These are phyloP conservation scores for Aromia moschata DNA, from an alignment of 2,888 invertebrate species.

Conservation along the genomic window DNA sequence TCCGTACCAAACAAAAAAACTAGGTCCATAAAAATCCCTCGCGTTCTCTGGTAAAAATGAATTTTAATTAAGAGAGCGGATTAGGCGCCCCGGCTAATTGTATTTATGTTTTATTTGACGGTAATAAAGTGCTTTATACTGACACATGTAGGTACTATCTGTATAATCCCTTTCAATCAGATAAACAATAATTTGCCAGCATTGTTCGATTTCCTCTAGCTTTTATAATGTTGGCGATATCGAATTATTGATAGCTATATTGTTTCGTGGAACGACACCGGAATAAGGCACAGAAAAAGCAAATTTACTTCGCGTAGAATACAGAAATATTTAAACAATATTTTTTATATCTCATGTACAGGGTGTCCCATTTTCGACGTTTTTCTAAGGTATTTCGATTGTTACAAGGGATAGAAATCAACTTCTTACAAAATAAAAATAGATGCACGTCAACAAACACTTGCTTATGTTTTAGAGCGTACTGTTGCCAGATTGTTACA, in stretches of 20 bases:
- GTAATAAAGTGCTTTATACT: background rate
- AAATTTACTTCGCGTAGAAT: too few species aligned
- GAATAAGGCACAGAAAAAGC: too few species aligned
- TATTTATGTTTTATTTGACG: background rate
- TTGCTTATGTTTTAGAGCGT: too few species aligned
- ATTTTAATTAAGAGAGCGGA: background rate
- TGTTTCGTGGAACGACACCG: background rate
- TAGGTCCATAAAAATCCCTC: background rate
- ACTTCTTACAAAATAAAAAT: too few species aligned
- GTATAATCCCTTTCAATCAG: slow-evolving; percentile 1
- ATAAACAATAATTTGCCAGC: slow-evolving; percentile 1
- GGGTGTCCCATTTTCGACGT: too few species aligned
- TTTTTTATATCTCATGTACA: too few species aligned
- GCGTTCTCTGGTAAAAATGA: background rate
- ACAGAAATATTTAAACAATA: too few species aligned
- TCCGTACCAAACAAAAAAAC: too few species aligned
- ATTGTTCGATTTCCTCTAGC: background rate
- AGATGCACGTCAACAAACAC: too few species aligned
- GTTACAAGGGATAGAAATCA: too few species aligned
- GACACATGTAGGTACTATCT: background rate
- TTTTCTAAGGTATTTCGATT: too few species aligned
- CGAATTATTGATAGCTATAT: background rate
- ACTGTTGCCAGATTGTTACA: too few species aligned
- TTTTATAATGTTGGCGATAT: background rate
- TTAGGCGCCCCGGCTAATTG: background rate